Conservation (phyloP, 2,888 invertebrate genomes). For the Rhogogaster chlorosoma region DNA sequence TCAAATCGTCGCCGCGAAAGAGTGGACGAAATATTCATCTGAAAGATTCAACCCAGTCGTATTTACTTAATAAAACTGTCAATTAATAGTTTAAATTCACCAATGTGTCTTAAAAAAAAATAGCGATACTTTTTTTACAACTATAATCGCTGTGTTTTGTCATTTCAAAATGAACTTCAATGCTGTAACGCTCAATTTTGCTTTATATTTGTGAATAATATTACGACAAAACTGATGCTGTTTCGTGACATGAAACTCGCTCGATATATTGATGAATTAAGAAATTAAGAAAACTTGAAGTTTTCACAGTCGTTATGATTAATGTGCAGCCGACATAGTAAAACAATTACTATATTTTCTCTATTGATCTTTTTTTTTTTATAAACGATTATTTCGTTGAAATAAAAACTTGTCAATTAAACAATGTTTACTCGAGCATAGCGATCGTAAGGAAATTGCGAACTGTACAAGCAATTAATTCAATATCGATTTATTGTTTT, state of each 20-base stretch:
- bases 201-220: neutral
- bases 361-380: neutral
- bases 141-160: neutral
- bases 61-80: neutral
- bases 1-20: neutral
- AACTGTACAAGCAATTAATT: neutral
- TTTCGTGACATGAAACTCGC: neutral
- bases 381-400: neutral
- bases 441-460: neutral
- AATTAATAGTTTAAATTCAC: neutral
- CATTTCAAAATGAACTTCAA: neutral
- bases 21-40: neutral
- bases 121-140: neutral
- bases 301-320: neutral
- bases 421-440: neutral
- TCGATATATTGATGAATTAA: slow-evolving; percentile 7
- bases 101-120: neutral
- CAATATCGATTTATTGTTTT: neutral
- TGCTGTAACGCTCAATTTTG: neutral
- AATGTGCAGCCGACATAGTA: neutral
- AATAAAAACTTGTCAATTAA: neutral
- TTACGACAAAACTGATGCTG: neutral
- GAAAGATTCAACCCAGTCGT: neutral
- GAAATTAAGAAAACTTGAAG: neutral
- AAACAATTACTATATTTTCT: slow-evolving; percentile 6